These are phyloP conservation scores for Synanthedon formicaeformis DNA, from an alignment of 2,888 invertebrate species.

Conservation along the genomic window DNA sequence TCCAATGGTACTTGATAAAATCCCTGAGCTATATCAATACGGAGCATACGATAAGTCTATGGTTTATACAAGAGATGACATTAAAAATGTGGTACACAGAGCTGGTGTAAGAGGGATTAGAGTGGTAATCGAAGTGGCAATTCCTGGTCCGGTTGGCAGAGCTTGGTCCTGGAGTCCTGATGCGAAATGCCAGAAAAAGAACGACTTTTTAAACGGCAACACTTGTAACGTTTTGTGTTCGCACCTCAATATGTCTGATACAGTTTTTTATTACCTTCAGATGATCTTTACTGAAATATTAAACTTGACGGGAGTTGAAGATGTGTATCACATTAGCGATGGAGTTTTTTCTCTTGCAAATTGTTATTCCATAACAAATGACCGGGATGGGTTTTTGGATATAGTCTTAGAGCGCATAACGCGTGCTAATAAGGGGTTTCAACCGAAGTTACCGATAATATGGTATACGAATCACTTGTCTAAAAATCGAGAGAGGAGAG, in stretches of 20 bases:
- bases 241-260: slow-evolving; percentile 77
- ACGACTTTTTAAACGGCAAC: slow-evolving; percentile 15
- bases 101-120: slow-evolving; percentile 84
- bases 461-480: slow-evolving; percentile 78
- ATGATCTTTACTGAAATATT: slow-evolving; percentile 78
- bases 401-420: slow-evolving; percentile 73
- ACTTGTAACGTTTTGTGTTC: slow-evolving; percentile 84
- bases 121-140: slow-evolving; percentile 87
- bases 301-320: slow-evolving; percentile 77
- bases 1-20: slow-evolving; percentile 78
- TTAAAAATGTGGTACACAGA: slow-evolving; percentile 78
- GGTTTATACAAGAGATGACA: slow-evolving; percentile 76
- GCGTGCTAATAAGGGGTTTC: slow-evolving; percentile 66
- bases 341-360: slow-evolving; percentile 77
- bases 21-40: slow-evolving; percentile 79
- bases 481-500: slow-evolving; percentile 50
- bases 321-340: slow-evolving; percentile 84
- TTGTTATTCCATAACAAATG: slow-evolving; percentile 75
- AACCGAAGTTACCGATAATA: slow-evolving; percentile 70
- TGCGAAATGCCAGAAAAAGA: slow-evolving; percentile 39
- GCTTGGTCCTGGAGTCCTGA: slow-evolving; percentile 84
- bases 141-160: slow-evolving; percentile 87
- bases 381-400: slow-evolving; percentile 79
- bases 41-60: slow-evolving; percentile 85
- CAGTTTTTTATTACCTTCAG: slow-evolving; percentile 76